Percentiles rank a stretch among this genome's conserved stretches.
These are phyloP conservation scores for Botia almorhae DNA, from an alignment of 2,797 vertebrate genomes.

Conservation along the genomic window DNA sequence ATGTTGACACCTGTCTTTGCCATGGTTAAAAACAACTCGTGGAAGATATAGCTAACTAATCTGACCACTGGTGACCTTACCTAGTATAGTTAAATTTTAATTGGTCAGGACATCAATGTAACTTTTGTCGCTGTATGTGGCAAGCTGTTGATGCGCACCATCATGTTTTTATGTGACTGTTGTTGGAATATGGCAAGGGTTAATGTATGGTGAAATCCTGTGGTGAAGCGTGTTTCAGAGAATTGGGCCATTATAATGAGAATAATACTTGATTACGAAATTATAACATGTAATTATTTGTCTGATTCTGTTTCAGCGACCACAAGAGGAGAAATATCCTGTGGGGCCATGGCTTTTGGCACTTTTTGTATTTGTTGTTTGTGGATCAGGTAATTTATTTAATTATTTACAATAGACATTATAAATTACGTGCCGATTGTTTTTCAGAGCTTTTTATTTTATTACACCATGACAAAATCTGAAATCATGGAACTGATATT, in stretches of 20 bases:
- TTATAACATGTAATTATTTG: neutral
- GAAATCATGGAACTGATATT: neutral
- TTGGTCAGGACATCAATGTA: neutral
- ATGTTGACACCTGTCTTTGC: constrained; percentile 18
- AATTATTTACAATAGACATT: neutral
- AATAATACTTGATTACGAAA: neutral
- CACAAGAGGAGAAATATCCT: constrained; percentile 76
- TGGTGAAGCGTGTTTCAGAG: neutral
- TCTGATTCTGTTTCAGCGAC: constrained; percentile 68
- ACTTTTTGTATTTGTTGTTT: constrained; percentile 76
- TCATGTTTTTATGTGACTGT: neutral
- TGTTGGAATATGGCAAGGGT: neutral
- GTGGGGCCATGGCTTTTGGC: constrained; percentile 77
- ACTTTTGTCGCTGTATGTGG: neutral
- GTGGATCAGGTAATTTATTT: constrained; percentile 72
- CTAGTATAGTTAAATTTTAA: neutral
- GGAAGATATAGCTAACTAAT: neutral
- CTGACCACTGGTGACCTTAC: neutral
- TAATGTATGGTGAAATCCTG: neutral
- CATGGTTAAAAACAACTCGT: neutral
- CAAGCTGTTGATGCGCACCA: neutral
- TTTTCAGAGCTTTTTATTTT: neutral
- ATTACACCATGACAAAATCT: neutral
- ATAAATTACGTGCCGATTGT: neutral
- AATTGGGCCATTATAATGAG: neutral